Evolutionary conservation across 2,797 vertebrate species (phyloP).

Genomic region (Syncerus caffer): DNA sequence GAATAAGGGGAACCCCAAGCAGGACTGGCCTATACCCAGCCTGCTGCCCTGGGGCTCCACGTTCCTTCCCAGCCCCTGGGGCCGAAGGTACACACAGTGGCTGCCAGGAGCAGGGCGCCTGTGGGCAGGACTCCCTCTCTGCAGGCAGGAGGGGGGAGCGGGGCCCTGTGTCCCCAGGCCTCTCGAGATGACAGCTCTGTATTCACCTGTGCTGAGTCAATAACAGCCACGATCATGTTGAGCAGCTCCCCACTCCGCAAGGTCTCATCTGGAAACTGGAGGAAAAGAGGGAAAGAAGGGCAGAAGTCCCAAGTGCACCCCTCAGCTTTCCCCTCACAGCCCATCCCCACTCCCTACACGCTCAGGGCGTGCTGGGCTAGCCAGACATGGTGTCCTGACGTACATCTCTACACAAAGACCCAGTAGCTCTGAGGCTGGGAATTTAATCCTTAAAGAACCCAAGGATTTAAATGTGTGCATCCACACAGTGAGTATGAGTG

Average conservation of each 20-base stretch:
- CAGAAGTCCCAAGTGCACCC: fast-evolving
- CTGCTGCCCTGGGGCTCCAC: not conserved
- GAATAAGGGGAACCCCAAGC: not conserved
- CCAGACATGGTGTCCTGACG: not conserved
- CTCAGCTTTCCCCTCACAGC: not conserved
- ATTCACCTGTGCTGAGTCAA: conserved; percentile 93
- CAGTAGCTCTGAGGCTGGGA: not conserved
- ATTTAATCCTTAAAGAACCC: not conserved
- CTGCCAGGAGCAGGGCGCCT: not conserved
- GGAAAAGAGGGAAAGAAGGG: not conserved
- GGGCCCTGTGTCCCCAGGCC: not conserved
- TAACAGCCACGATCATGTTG: conserved; percentile 98
- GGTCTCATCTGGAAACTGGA: conserved; percentile 95
- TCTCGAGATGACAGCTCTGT: fast-evolving
- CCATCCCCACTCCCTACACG: not conserved
- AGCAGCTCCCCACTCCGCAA: conserved; percentile 94
- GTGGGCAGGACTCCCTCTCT: not conserved
- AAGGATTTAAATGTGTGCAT: not conserved
- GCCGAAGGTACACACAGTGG: not conserved
- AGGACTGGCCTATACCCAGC: not conserved
- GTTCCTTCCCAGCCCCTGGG: not conserved
- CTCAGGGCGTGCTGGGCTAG: not conserved
- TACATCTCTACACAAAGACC: not conserved
- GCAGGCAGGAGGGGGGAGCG: fast-evolving
- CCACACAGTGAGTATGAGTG: not conserved